Percentiles rank a stretch among this genome's conserved stretches.
Conservation (phyloP, 2,888 invertebrate genomes). For the Cremastobaeus sp. region DNA sequence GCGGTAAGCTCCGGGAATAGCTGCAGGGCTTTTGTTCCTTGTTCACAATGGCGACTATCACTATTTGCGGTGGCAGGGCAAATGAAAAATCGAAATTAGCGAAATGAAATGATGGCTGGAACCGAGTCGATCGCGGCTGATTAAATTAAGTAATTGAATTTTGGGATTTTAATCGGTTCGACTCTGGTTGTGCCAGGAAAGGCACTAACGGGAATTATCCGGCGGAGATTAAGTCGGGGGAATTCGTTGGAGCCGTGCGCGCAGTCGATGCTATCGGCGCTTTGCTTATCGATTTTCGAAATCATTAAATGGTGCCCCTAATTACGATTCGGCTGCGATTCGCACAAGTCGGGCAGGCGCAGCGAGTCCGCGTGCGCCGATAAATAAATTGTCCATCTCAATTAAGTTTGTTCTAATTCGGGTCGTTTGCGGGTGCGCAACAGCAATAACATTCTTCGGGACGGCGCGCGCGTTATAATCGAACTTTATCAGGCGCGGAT, state of each 20-base stretch:
- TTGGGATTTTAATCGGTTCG: slow-evolving; percentile 51
- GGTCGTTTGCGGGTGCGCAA: neutral
- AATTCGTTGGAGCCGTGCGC: slow-evolving; percentile 8
- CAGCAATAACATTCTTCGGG: slow-evolving; percentile 11
- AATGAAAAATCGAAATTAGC: slow-evolving; percentile 62
- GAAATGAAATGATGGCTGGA: slow-evolving; percentile 55
- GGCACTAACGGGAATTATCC: slow-evolving; percentile 58
- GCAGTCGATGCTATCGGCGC: slow-evolving; percentile 38
- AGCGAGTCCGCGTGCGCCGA: slow-evolving; percentile 5
- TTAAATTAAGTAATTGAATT: slow-evolving; percentile 64
- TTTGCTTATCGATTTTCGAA: slow-evolving; percentile 54
- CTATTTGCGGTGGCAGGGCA: slow-evolving; percentile 18
- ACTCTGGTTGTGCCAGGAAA: slow-evolving; percentile 36
- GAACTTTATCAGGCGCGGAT: slow-evolving; percentile 32
- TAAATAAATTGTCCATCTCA: slow-evolving; percentile 28
- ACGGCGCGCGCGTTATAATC: slow-evolving; percentile 19
- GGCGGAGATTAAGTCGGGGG: slow-evolving; percentile 51
- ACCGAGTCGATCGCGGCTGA: slow-evolving; percentile 37
- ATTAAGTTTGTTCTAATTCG: slow-evolving; percentile 25
- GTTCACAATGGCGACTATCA: slow-evolving; percentile 32
- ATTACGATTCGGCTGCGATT: slow-evolving; percentile 39
- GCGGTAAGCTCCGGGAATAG: too few species aligned
- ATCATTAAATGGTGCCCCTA: slow-evolving; percentile 43
- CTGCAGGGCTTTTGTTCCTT: slow-evolving; percentile 9
- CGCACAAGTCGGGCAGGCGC: slow-evolving; percentile 19